Conservation (phyloP, 2,888 invertebrate genomes). For the Magallana nippona region DNA sequence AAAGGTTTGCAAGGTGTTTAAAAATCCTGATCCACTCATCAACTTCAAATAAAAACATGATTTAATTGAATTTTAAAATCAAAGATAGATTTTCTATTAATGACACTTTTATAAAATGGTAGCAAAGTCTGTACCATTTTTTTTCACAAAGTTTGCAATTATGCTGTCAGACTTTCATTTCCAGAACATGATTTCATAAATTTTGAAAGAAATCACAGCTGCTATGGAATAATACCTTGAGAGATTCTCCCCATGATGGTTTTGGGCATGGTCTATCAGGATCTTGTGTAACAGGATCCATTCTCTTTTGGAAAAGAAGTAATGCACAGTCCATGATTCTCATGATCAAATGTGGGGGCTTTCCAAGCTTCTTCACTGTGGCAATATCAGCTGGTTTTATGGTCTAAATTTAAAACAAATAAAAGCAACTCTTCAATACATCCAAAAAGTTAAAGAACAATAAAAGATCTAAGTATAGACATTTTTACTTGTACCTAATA, state of each 20-base stretch:
- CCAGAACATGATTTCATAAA: background rate
- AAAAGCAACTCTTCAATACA: conserved; percentile 11
- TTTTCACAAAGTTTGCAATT: background rate
- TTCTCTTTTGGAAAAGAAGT: conserved; percentile 76
- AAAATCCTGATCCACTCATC: conserved; percentile 96
- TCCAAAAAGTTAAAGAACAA: background rate
- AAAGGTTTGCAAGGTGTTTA: conserved; percentile 68
- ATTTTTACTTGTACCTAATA: too few species aligned
- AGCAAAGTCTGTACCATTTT: too few species aligned
- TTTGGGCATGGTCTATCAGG: conserved; percentile 89
- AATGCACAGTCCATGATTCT: conserved; percentile 79
- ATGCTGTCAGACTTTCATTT: background rate
- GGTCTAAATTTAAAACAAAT: conserved; percentile 78
- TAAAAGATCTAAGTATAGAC: too few species aligned
- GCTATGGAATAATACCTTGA: conserved; percentile 83
- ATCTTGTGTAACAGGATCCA: conserved; percentile 83
- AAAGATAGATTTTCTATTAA: background rate
- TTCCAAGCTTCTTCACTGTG: conserved; percentile 79
- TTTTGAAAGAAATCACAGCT: background rate
- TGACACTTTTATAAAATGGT: too few species aligned
- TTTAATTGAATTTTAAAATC: background rate
- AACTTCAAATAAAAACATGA: conserved; percentile 86
- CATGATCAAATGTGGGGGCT: conserved; percentile 80
- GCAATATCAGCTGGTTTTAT: conserved; percentile 79
- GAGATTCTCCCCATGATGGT: conserved; percentile 96